These are phyloP conservation scores for Mythimna vitellina DNA, from an alignment of 2,888 invertebrate genomes.

Conservation along the genomic window DNA sequence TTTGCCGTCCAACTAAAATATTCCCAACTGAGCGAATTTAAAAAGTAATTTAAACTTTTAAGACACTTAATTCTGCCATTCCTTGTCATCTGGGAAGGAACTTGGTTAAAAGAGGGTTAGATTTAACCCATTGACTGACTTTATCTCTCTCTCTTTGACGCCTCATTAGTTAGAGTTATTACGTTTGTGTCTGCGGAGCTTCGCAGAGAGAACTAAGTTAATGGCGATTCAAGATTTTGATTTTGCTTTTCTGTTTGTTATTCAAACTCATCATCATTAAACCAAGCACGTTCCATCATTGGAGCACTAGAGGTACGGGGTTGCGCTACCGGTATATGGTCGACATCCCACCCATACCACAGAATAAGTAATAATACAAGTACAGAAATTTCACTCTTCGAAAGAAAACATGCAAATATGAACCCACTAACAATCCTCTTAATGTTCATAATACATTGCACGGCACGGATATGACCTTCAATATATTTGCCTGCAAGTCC, in stretches of 20 bases:
- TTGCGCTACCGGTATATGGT: too few relatives aligned
- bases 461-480: too few relatives aligned
- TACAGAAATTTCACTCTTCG: too few relatives aligned
- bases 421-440: too few relatives aligned
- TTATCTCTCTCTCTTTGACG: slow-evolving; percentile 29
- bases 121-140: slow-evolving; percentile 22
- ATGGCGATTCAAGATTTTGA: slow-evolving; percentile 18
- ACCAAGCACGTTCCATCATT: too few relatives aligned
- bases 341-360: too few relatives aligned
- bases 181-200: slow-evolving; percentile 6
- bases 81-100: slow-evolving; percentile 38
- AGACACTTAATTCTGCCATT: slow-evolving; percentile 58
- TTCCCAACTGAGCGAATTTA: slow-evolving; percentile 55
- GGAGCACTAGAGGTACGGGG: too few relatives aligned
- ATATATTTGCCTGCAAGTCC: too few relatives aligned
- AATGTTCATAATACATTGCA: too few relatives aligned
- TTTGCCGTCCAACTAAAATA: slow-evolving; percentile 37
- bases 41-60: slow-evolving; percentile 65
- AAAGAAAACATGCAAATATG: too few relatives aligned
- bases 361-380: too few relatives aligned
- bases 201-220: slow-evolving; percentile 28
- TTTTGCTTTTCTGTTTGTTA: slow-evolving; percentile 2
- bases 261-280: too few relatives aligned
- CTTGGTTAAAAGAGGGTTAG: slow-evolving; percentile 21
- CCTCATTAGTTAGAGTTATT: slow-evolving; percentile 41